Percentiles rank a stretch among this genome's conserved stretches.
These are phyloP conservation scores for Nycticryphes semicollaris DNA, from an alignment of 2,113 vertebrate genomes.

Conservation along the genomic window DNA sequence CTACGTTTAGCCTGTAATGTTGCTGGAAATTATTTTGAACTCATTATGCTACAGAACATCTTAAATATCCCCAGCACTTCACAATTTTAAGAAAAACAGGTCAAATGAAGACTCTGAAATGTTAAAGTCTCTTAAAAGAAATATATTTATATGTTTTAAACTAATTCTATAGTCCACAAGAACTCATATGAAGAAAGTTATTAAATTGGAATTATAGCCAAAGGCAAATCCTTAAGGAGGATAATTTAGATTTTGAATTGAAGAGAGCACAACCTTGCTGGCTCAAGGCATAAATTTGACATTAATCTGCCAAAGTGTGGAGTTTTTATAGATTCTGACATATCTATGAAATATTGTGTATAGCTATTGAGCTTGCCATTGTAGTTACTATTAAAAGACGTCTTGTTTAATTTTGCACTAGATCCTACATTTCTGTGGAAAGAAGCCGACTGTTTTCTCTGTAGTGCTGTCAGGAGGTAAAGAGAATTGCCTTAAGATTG, in stretches of 20 bases:
- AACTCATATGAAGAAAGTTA: background rate
- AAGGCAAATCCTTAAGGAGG: conserved; percentile 24
- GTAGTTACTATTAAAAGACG: background rate
- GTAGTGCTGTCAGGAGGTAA: background rate
- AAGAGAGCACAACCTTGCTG: background rate
- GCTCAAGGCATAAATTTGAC: background rate
- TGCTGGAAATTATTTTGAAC: background rate
- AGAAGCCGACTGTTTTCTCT: background rate
- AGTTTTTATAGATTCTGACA: background rate
- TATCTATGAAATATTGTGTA: background rate
- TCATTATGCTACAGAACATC: background rate
- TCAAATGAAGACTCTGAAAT: background rate
- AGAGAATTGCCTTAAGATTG: background rate
- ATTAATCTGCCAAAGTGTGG: background rate
- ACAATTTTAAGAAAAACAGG: background rate
- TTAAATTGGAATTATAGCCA: conserved; percentile 4
- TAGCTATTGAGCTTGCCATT: background rate
- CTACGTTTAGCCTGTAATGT: background rate
- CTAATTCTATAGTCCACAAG: background rate
- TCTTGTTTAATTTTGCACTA: background rate
- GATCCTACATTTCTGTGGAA: background rate
- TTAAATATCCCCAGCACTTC: background rate
- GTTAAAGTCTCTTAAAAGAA: background rate
- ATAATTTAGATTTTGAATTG: conserved; percentile 15
- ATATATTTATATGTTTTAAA: background rate